Percentiles rank a stretch among this genome's conserved stretches.
Conservation (phyloP, 2,113 vertebrate genomes). For the Catharus minimus region DNA sequence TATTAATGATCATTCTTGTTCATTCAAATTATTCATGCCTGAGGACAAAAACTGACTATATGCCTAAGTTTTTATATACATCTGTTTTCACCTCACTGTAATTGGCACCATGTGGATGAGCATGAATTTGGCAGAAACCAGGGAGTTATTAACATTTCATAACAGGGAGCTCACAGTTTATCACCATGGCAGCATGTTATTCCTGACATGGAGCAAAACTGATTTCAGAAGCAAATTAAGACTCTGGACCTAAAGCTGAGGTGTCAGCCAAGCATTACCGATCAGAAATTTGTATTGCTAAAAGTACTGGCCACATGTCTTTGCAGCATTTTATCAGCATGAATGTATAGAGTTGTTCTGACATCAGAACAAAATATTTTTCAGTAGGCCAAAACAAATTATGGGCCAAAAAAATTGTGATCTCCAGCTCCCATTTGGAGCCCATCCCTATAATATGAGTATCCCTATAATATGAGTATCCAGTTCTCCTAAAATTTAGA, state of each 20-base stretch:
- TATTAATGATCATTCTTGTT: neutral
- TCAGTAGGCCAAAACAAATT: neutral
- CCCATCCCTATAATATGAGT: neutral
- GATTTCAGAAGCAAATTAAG: conserved; percentile 9
- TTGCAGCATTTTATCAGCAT: neutral
- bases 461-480: neutral
- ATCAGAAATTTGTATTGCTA: neutral
- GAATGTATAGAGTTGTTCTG: neutral
- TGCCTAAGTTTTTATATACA: neutral
- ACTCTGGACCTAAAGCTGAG: neutral
- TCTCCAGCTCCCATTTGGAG: neutral
- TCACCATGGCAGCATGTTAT: neutral
- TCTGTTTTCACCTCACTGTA: neutral
- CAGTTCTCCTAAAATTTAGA: neutral
- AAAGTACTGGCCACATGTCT: neutral
- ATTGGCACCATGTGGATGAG: neutral
- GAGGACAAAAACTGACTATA: neutral
- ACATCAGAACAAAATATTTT: neutral
- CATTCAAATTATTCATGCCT: neutral
- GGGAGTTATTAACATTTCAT: neutral
- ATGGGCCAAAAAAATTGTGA: neutral
- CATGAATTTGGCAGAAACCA: neutral
- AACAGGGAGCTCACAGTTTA: neutral
- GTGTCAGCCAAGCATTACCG: neutral
- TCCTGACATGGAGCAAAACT: neutral